A percentile compares a stretch with the other conserved stretches of the same genome.
Evolutionary conservation across 1,140 invertebrate genomes (phyloP).

Genomic region (Sminthurinus signatus): DNA sequence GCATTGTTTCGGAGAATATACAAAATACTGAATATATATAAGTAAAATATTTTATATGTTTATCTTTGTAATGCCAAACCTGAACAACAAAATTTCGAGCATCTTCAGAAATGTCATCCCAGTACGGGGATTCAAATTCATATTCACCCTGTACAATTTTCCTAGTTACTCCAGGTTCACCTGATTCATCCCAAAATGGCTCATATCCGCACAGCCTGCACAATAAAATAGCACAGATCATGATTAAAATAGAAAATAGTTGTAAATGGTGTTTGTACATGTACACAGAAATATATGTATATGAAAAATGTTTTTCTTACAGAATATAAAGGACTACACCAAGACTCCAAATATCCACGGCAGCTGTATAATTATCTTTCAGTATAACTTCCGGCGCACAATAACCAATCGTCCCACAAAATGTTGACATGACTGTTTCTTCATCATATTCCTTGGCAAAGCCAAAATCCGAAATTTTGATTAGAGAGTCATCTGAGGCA

Average conservation of each 20-base stretch:
- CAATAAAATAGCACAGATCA: background rate
- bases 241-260: background rate
- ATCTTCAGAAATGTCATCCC: slow-evolving; percentile 50
- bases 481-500: slow-evolving; percentile 45
- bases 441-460: slow-evolving; percentile 46
- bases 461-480: slow-evolving; percentile 50
- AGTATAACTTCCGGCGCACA: slow-evolving; percentile 52
- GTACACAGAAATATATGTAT: background rate
- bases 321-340: slow-evolving; percentile 52
- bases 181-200: slow-evolving; percentile 48
- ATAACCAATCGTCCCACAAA: slow-evolving; percentile 49
- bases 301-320: slow-evolving; percentile 43
- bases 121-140: slow-evolving; percentile 48
- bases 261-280: background rate
- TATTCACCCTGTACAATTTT: slow-evolving; percentile 47
- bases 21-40: no score
- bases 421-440: slow-evolving; percentile 46
- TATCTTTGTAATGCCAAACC: no score
- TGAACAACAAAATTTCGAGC: slow-evolving; percentile 46
- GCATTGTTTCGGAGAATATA: no score
- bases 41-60: no score
- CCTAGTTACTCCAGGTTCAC: slow-evolving; percentile 45
- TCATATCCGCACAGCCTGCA: slow-evolving; percentile 42
- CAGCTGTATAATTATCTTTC: slow-evolving; percentile 46
- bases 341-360: slow-evolving; percentile 54